Base-by-base conservation (phyloP, 2,888 invertebrate species). In the Cantharis lateralis region DNA sequence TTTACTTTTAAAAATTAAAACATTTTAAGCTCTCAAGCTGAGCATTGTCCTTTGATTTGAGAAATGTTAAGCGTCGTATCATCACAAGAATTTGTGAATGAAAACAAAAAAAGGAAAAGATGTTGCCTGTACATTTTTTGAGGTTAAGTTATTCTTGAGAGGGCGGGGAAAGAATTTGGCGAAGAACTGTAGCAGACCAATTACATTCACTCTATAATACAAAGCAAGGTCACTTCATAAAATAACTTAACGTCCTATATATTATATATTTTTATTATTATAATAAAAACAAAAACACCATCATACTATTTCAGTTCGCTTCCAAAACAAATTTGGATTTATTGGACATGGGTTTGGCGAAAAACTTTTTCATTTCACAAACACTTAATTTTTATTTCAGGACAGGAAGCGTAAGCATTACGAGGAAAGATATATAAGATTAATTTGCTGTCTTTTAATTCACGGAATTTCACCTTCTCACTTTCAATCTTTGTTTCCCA, bases 161-260 rank as follows among this genome's bases (percentile, higher is more conserved):
- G 48, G 48, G 48, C 2, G 48, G n/a, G 48, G n/a, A 48, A 48
- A 48, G 48, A 48, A 48, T 48, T 48, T 48, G 48, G 48, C 48
- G 48, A 48, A 74, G 80, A 80, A 82, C 80, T 77, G 81, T 78
- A 82, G 84, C 84, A 81, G 85, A 85, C 82, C 82, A 84, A 85
- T 85, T 85, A 85, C 64, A 24, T 66, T 20, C 84, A 86, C 84
- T 84, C 88, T 90, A 90, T 90, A 88, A 89, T 90, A 90, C 90
- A 90, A 90, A 91, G 90, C 91, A 91, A 91, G 90, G 90, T 88
- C 90, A 91, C 90, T 91, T 90, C 89, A 90, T 86, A 90, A 90
- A 90, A 90, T 90, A 91, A 91, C 90, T 90, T 89, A 89, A 86
- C 87, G 86, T 88, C 89, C 72, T 89, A 89, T 89, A 83, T 84